These are phyloP conservation scores for Guaruba guarouba DNA, from an alignment of 2,113 vertebrate species.

Conservation along the genomic window DNA sequence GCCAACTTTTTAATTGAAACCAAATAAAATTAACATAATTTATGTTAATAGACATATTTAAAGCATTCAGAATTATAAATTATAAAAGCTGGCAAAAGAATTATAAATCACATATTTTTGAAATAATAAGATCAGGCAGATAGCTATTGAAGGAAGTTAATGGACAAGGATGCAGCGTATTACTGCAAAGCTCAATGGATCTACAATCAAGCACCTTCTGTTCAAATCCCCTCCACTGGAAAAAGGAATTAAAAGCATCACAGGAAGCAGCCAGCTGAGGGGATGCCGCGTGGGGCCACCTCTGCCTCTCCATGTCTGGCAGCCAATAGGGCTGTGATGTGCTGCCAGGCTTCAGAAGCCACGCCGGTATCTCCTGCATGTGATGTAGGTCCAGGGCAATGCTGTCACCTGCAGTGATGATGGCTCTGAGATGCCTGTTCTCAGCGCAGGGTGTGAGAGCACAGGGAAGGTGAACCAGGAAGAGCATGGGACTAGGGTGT, in stretches of 20 bases:
- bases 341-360: background rate
- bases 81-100: background rate
- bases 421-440: background rate
- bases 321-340: background rate
- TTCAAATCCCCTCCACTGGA: background rate
- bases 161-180: background rate
- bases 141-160: background rate
- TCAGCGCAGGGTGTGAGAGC: background rate
- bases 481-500: background rate
- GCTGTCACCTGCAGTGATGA: background rate
- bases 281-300: fast-evolving
- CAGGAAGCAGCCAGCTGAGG: background rate
- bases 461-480: background rate
- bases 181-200: background rate
- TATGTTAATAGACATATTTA: background rate
- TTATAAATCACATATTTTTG: background rate
- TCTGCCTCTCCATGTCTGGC: background rate
- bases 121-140: background rate
- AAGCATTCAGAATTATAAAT: background rate
- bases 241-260: background rate
- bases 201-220: background rate
- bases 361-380: fast-evolving
- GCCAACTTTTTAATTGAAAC: background rate
- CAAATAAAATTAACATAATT: background rate
- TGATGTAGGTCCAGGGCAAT: background rate